Percentiles rank a stretch among this genome's conserved stretches.
Evolutionary conservation across 2,113 vertebrate species (phyloP).

Genomic region (Acanthochromis polyacanthus): DNA sequence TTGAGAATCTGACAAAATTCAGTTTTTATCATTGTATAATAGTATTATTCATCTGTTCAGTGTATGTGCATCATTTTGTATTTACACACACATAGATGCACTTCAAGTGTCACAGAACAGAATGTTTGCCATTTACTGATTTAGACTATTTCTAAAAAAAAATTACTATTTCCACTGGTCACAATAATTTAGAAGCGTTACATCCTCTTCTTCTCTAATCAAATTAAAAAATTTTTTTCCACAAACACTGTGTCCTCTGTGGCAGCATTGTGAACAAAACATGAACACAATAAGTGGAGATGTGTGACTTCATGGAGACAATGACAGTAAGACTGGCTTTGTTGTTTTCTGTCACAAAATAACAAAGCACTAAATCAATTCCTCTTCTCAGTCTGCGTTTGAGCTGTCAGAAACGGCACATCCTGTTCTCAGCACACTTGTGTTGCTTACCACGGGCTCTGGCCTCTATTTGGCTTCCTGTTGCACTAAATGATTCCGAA

Average conservation of each 20-base stretch:
- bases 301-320: background rate
- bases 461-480: background rate
- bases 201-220: background rate
- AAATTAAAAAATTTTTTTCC: too few species aligned
- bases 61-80: too few species aligned
- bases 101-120: background rate
- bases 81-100: too few species aligned
- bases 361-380: slow-evolving; percentile 14
- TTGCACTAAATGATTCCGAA: background rate
- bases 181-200: background rate
- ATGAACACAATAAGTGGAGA: background rate
- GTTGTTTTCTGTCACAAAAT: slow-evolving; percentile 18
- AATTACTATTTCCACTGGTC: background rate
- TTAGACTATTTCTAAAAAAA: background rate
- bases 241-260: too few species aligned
- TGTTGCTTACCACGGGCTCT: background rate
- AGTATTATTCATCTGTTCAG: too few species aligned
- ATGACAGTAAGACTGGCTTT: background rate
- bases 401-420: slow-evolving; percentile 33
- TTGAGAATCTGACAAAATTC: too few species aligned
- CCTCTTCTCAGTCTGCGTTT: slow-evolving; percentile 21
- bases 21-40: too few species aligned
- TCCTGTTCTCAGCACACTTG: slow-evolving; percentile 24
- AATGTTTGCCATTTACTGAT: background rate
- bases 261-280: background rate